These are phyloP conservation scores for Bos javanicus DNA, from an alignment of 2,113 vertebrate genomes.

Conservation along the genomic window DNA sequence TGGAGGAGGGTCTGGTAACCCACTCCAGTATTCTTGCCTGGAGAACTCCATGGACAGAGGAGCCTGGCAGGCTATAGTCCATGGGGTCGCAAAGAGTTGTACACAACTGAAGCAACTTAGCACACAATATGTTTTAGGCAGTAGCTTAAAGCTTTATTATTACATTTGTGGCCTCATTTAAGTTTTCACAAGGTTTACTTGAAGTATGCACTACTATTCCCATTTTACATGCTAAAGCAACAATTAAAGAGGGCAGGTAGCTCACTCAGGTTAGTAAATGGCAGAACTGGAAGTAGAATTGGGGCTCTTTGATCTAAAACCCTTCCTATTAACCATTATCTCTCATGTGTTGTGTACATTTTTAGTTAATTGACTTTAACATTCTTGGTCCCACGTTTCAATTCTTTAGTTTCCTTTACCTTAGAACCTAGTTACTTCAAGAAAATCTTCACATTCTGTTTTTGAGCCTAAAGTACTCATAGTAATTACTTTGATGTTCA, in stretches of 20 bases:
- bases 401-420: not conserved
- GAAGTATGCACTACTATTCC: not conserved
- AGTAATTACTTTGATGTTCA: slow-evolving; percentile 1
- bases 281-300: not conserved
- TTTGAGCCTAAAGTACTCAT: slow-evolving; percentile 3
- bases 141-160: not conserved
- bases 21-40: not conserved
- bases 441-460: not conserved
- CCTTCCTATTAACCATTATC: not conserved
- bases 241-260: not conserved
- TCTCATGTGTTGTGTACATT: not conserved
- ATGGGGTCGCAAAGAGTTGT: not conserved
- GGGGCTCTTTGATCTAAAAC: not conserved
- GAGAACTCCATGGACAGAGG: not conserved
- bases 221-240: not conserved
- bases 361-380: slow-evolving; percentile 20
- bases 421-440: not conserved
- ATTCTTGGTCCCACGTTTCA: not conserved
- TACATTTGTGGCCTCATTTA: not conserved
- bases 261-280: not conserved
- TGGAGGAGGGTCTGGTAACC: not conserved
- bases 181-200: not conserved
- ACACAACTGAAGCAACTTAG: not conserved
- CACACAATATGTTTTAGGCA: not conserved
- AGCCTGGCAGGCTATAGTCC: not conserved